Base-by-base conservation (phyloP, 1,140 invertebrate genomes). In the Lanistes nyassanus region DNA sequence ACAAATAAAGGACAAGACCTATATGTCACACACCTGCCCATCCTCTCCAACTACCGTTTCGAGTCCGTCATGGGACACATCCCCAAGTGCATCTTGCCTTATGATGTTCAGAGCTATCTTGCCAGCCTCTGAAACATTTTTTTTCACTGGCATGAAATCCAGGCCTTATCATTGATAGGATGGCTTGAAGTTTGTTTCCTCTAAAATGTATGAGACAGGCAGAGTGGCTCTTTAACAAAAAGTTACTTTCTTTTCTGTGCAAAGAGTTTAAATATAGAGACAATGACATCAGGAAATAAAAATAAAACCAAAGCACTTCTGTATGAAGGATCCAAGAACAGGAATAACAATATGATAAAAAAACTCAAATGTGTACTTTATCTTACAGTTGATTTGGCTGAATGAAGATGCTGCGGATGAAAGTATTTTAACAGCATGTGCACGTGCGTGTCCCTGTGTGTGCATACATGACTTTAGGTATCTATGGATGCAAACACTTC, bases 41-140 rank as follows among this genome's bases (percentile, higher is more conserved):
- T 73, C 74, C 42, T 56, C 34, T 21, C 51, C 55, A 29, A 39
- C 74, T 36, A 71, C 68, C 21, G 74, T 71, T 56, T 60, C 76
- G 3, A 76, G 56, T 37, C 37, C 74, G 11, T 79, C 79, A 39
- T 81, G 79, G 13, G 53, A 42, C 6, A n/a, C 53, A 31, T 76
- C 80, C 23, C 71, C 80, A 13, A 77, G 76, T 1, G 65, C 68
- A 11, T 81, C 77, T 64, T 81, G 78, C 13, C 64, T 39, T 4
- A 42, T 79, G 26, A 85, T 89, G 82, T 94, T 94, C 77, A 95
- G 86, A 7, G 94, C 92, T 80, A 94, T 90, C 83, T 94, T 94
- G 26, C 94, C 94, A 69, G 93, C 94, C 85, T 95, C 90, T 86
- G 80, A 56, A 77, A 79, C 76, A 74, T 55, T 0, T 39, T 39